Percentiles rank a stretch among this genome's conserved stretches.
phyloP scores from a whole-genome alignment of 2,113 vertebrate species.

The Sturnus vulgaris region DNA sequence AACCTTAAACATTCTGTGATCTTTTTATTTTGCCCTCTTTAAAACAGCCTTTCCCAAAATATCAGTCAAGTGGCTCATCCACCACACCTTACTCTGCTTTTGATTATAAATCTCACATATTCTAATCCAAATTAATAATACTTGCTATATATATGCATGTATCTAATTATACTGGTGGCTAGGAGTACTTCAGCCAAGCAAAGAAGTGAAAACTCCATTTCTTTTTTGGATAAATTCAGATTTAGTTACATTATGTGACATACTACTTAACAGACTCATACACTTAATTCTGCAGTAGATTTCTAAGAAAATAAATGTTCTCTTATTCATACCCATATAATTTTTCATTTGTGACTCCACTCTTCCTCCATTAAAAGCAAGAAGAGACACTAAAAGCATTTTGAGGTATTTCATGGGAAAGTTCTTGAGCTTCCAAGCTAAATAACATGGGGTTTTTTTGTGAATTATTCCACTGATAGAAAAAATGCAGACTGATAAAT shows the following conservation, averaged over 20 bases:
- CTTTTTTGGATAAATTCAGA: background rate
- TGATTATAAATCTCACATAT: constrained; percentile 17
- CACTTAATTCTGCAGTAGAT: background rate
- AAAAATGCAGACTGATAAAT: background rate
- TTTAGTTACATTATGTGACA: background rate
- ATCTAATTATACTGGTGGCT: background rate
- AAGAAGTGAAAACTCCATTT: background rate
- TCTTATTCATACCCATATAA: rapidly evolving
- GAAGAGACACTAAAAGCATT: background rate
- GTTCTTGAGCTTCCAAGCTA: background rate
- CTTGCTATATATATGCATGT: background rate
- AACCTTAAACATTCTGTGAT: background rate
- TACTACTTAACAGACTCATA: background rate
- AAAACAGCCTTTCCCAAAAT: background rate
- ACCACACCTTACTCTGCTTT: background rate
- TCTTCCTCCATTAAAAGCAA: background rate
- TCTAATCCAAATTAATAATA: background rate
- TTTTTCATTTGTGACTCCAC: background rate
- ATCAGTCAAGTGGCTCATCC: background rate
- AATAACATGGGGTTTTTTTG: background rate
- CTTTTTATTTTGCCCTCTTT: background rate
- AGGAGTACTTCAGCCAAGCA: background rate
- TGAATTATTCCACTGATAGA: background rate
- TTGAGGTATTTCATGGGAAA: constrained; percentile 4
- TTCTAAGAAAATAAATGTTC: background rate